Conservation (phyloP, 2,888 invertebrate species). For the Hermaeophaga mercurialis region DNA sequence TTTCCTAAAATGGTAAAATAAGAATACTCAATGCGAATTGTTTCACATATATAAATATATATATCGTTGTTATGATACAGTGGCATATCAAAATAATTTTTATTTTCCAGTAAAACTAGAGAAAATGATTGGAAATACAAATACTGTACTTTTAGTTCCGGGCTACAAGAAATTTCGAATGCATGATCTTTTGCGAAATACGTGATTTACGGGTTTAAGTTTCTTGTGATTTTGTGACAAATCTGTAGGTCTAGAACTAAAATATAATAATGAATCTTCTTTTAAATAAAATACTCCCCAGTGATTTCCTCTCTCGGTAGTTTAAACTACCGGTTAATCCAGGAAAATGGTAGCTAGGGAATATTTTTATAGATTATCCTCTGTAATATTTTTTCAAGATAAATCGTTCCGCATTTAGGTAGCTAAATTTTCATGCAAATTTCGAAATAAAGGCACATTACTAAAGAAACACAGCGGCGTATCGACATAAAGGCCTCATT, state of each 20-base stretch:
- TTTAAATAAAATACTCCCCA: no score
- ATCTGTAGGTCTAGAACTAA: no score
- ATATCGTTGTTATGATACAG: neutral
- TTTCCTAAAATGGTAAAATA: neutral
- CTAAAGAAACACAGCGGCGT: neutral
- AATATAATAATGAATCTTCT: no score
- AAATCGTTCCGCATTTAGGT: constrained; percentile 4
- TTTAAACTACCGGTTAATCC: constrained; percentile 7
- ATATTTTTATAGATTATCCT: constrained; percentile 4
- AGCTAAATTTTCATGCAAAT: constrained; percentile 1
- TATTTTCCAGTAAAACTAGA: no score
- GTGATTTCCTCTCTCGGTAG: neutral
- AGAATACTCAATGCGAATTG: neutral
- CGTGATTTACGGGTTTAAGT: no score
- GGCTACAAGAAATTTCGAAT: no score
- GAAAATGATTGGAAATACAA: no score
- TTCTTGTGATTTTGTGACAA: no score
- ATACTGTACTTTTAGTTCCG: no score
- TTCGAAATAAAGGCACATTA: neutral
- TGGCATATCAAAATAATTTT: neutral
- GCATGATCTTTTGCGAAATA: no score
- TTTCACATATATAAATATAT: no score
- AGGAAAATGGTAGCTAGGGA: constrained; percentile 1
- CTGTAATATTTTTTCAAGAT: constrained; percentile 1
- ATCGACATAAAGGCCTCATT: no score